Evolutionary conservation across 2,888 invertebrate species (phyloP), one percentile per base, ranked within the genome.

Genomic region (Amiota mariae): DNA sequence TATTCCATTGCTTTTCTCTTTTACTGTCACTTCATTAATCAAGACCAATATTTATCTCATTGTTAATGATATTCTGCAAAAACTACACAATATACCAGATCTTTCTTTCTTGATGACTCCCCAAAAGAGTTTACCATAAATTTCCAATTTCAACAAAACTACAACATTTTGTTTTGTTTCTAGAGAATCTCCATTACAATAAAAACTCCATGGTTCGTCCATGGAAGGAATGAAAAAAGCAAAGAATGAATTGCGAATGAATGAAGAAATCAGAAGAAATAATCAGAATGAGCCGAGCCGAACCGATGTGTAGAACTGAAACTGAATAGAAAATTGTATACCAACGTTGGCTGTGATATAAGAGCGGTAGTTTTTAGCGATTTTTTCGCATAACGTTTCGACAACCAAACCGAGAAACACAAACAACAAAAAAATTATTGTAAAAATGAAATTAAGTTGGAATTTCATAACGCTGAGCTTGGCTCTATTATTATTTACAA

Each of bases 401-500:
- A 46, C 64, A 13, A 64, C 48, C 36, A 51, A 68, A 56, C 12
- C 12, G 36, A 49, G 13, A 9, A 59, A 67, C 20, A 46, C n/a
- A 2, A 64, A 64, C 9, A 64, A 64, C 64, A 64, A 64, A 3
- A 46, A 64, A 46, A n/a, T n/a, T 4, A 47, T 13, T 59, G 13
- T 18, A 11, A 18, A 59, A 15, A 64, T 64, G 64, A 36, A 64
- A 46, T 78, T 72, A 78, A 82, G 70, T 70, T 81, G 73, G 66
- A 77, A 70, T 48, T 77, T 80, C 6, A 13, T 82, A 73, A 79
- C 79, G 79, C 76, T 85, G 4, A 82, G 82, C 75, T 36, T 36
- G 36, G 81, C 80, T 56, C 72, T 81, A 13, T 48, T 79, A 20
- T 71, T 75, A 12, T 75, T 79, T 3, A 24, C 24, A 13, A 46